Conservation (phyloP, 2,888 invertebrate genomes). For the Rhagophthalmus giganteus region DNA sequence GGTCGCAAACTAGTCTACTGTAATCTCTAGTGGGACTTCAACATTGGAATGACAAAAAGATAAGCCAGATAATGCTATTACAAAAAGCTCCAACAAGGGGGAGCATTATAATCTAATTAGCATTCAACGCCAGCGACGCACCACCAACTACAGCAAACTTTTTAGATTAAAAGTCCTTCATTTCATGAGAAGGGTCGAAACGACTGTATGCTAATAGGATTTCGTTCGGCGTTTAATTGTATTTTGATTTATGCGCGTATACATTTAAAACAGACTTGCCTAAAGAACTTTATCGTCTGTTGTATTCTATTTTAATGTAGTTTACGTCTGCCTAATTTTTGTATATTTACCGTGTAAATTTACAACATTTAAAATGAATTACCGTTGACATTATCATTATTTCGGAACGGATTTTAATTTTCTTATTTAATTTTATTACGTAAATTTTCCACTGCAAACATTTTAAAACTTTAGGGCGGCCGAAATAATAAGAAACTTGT, state of each 20-base stretch:
- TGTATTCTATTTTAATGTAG: not conserved
- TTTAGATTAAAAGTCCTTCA: slow-evolving; percentile 32
- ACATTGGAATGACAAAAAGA: slow-evolving; percentile 43
- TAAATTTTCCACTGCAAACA: no score
- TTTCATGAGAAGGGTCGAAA: slow-evolving; percentile 28
- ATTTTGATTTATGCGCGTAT: slow-evolving; percentile 21
- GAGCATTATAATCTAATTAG: slow-evolving; percentile 32
- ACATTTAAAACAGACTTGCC: not conserved
- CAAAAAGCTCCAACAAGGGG: slow-evolving; percentile 45
- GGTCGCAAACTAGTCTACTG: slow-evolving; percentile 24
- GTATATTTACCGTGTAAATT: no score
- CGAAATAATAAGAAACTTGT: no score
- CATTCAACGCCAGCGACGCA: slow-evolving; percentile 32
- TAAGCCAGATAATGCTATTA: slow-evolving; percentile 48
- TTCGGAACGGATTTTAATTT: not conserved
- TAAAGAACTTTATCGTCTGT: slow-evolving; percentile 1
- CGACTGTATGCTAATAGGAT: slow-evolving; percentile 27
- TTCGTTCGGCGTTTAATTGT: slow-evolving; percentile 24
- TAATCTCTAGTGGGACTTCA: slow-evolving; percentile 38
- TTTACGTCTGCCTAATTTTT: not conserved
- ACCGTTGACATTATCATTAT: not conserved
- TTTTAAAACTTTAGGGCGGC: no score
- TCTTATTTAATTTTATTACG: not conserved
- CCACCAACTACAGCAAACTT: slow-evolving; percentile 30
- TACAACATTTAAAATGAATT: no score